Evolutionary conservation across 64 coral and sea anemone genomes (phyloP).

Genomic region (Catalaphyllia jardinei): DNA sequence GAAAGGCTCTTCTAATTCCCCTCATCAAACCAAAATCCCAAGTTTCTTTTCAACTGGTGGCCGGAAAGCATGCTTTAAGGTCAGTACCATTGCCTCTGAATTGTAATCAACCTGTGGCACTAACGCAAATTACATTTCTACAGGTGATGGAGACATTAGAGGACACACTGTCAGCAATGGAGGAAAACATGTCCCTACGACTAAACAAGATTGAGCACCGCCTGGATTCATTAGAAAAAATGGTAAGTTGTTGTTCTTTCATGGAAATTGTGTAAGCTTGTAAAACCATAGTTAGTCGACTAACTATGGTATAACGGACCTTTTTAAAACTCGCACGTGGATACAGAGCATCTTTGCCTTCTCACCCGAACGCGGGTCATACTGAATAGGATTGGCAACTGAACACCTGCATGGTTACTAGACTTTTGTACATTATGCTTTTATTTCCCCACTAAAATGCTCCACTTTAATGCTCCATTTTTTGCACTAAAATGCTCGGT

Average conservation of each 20-base stretch:
- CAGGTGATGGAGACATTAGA: conserved; percentile 43
- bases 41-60: neutral
- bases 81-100: too few relatives aligned
- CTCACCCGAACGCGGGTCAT: conserved; percentile 1
- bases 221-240: conserved; percentile 44
- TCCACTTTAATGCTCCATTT: too few relatives aligned
- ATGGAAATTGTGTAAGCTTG: neutral
- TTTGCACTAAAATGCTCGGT: too few relatives aligned
- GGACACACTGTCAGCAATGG: conserved; percentile 42
- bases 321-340: neutral
- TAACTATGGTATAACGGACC: neutral
- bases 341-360: conserved; percentile 18
- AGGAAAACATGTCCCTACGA: conserved; percentile 28
- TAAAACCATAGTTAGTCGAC: too few relatives aligned
- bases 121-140: conserved; percentile 26
- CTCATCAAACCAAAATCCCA: too few relatives aligned
- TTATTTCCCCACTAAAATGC: too few relatives aligned
- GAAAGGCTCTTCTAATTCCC: too few relatives aligned
- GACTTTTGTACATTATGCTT: too few relatives aligned
- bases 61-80: too few relatives aligned
- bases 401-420: too few relatives aligned
- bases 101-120: conserved; percentile 24
- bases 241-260: conserved; percentile 38
- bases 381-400: too few relatives aligned
- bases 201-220: conserved; percentile 34